A percentile compares a stretch with the other conserved stretches of the same genome.
Conservation (phyloP, 2,113 vertebrate species). For the Mastomys natalensis region DNA sequence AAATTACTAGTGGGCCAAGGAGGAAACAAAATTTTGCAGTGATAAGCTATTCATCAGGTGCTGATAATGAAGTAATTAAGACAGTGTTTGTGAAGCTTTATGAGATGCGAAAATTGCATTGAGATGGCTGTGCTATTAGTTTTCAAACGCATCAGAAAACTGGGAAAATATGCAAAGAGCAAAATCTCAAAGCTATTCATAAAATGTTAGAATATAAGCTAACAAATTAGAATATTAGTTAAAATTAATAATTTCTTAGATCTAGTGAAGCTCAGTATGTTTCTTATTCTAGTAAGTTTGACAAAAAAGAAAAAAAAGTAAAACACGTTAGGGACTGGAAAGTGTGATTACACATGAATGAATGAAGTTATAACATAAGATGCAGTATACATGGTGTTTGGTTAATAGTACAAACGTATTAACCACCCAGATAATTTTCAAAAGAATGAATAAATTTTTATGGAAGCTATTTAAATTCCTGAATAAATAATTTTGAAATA, state of each 20-base stretch:
- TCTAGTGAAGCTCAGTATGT: neutral
- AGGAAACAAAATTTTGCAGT: constrained; percentile 48
- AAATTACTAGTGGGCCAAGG: constrained; percentile 40
- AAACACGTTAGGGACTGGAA: neutral
- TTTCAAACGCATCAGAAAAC: neutral
- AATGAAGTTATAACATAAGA: neutral
- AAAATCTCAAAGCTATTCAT: neutral
- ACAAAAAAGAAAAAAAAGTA: constrained; percentile 18
- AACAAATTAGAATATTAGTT: neutral
- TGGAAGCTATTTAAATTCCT: neutral
- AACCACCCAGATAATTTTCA: neutral
- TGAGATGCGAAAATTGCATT: neutral
- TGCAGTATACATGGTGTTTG: neutral
- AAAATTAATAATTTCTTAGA: neutral
- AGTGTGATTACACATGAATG: neutral
- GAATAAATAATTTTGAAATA: neutral
- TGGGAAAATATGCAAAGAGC: neutral
- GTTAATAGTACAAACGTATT: neutral
- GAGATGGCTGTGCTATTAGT: constrained; percentile 4
- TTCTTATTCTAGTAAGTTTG: neutral
- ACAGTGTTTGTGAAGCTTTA: constrained; percentile 8
- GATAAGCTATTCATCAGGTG: constrained; percentile 43
- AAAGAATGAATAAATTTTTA: neutral
- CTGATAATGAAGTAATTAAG: constrained; percentile 46
- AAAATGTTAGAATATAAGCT: neutral